A percentile compares a stretch with the other conserved stretches of the same genome.
phyloP scores from a whole-genome alignment of 2,888 invertebrate species.

The Congeria kusceri region DNA sequence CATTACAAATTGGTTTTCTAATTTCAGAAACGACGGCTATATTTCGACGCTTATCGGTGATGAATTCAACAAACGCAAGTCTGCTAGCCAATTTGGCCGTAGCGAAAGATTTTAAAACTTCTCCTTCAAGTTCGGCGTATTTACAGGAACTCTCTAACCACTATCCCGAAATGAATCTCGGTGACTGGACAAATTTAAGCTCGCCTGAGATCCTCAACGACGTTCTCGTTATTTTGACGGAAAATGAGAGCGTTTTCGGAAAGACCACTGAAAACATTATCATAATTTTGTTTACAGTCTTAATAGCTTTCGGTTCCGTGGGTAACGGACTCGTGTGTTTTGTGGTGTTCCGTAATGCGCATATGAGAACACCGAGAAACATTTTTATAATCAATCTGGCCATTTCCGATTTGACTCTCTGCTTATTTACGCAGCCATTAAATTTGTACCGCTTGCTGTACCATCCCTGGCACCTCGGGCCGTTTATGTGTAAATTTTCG shows the following conservation, averaged over 20 bases:
- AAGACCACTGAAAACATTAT: slow-evolving; percentile 75
- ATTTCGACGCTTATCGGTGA: too few species aligned
- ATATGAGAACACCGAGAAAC: slow-evolving; percentile 96
- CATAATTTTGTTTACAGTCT: slow-evolving; percentile 74
- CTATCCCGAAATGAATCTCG: too few species aligned
- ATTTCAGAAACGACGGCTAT: too few species aligned
- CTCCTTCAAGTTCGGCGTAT: too few species aligned
- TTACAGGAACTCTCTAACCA: too few species aligned
- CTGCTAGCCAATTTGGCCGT: too few species aligned
- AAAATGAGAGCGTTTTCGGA: slow-evolving; percentile 58
- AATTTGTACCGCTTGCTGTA: slow-evolving; percentile 94
- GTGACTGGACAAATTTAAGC: too few species aligned
- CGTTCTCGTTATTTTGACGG: not conserved
- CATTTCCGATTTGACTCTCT: slow-evolving; percentile 91
- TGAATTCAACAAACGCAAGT: too few species aligned
- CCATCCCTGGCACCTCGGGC: slow-evolving; percentile 93
- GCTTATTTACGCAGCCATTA: slow-evolving; percentile 95
- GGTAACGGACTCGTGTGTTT: slow-evolving; percentile 94
- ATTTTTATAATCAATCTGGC: slow-evolving; percentile 97
- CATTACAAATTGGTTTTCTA: too few species aligned
- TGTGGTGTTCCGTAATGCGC: slow-evolving; percentile 92
- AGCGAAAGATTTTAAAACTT: too few species aligned
- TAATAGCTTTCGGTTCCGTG: slow-evolving; percentile 93
- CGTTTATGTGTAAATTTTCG: slow-evolving; percentile 93
- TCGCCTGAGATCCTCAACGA: too few species aligned